Evolutionary conservation across 1,140 invertebrate species (phyloP).

Genomic region (Musca vetustissima): DNA sequence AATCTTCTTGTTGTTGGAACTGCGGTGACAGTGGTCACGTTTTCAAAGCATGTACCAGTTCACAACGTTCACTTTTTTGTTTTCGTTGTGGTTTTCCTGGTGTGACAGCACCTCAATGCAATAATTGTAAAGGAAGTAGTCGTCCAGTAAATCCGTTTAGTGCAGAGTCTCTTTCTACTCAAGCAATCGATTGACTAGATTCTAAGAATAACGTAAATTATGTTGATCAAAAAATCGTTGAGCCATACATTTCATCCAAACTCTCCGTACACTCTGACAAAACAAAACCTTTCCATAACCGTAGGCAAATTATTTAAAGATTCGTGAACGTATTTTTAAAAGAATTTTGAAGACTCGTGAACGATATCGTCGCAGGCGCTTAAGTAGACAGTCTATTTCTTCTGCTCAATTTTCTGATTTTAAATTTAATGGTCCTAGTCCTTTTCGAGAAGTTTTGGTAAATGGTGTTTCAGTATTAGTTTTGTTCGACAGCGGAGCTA

Average conservation of each 20-base stretch:
- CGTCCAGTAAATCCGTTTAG: background rate
- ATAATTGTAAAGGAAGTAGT: background rate
- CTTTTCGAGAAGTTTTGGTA: background rate
- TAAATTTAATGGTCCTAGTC: background rate
- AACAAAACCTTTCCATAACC: background rate
- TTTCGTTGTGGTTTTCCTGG: conserved; percentile 30
- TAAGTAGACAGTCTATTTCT: too few relatives aligned
- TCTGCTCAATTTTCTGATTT: too few relatives aligned
- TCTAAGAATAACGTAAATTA: background rate
- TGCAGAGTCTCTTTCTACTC: background rate
- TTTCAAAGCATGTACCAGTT: conserved; percentile 26
- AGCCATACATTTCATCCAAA: background rate
- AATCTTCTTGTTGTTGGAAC: too few relatives aligned
- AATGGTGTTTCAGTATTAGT: background rate
- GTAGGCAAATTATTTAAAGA: background rate
- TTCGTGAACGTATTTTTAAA: background rate
- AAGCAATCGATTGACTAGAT: background rate
- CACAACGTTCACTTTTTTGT: conserved; percentile 36
- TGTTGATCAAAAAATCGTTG: background rate
- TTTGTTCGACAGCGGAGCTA: conserved; percentile 20
- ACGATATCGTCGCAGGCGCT: background rate
- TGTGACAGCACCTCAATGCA: background rate
- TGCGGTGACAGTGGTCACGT: too few relatives aligned
- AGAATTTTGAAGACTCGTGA: background rate
- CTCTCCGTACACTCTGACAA: background rate